Conservation (phyloP, 2,113 vertebrate genomes). For the Mastomys natalensis region DNA sequence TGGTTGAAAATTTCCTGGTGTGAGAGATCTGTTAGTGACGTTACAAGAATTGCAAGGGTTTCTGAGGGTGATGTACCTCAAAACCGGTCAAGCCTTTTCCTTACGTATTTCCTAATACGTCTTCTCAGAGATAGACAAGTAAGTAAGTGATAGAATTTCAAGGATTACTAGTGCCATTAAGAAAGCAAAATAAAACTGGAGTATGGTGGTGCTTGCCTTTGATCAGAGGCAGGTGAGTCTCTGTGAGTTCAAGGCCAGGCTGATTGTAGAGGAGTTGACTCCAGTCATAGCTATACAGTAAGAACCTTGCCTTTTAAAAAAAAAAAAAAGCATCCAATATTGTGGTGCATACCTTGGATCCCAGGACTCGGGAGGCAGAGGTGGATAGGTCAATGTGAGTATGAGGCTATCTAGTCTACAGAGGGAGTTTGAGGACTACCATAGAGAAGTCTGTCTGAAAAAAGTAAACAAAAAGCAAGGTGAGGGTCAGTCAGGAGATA, state of each 20-base stretch:
- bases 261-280: not conserved
- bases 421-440: not conserved
- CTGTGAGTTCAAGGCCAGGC: not conserved
- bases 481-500: not conserved
- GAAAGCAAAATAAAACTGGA: not conserved
- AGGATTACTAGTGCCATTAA: not conserved
- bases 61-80: conserved; percentile 6
- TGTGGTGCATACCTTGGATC: not conserved
- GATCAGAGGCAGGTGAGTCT: not conserved
- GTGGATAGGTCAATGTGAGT: not conserved
- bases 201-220: not conserved
- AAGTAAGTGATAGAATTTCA: conserved; percentile 11
- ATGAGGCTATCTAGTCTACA: not conserved
- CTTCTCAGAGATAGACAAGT: not conserved
- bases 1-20: not conserved
- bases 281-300: not conserved
- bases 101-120: not conserved
- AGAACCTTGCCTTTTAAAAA: not conserved
- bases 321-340: not conserved
- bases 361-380: not conserved
- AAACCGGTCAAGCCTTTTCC: not conserved
- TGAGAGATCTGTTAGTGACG: not conserved
- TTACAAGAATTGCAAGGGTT: conserved; percentile 18
- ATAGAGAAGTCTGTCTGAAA: not conserved
- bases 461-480: not conserved